phyloP scores from a whole-genome alignment of 2,797 vertebrate species.

The Sebastes iracundus region DNA sequence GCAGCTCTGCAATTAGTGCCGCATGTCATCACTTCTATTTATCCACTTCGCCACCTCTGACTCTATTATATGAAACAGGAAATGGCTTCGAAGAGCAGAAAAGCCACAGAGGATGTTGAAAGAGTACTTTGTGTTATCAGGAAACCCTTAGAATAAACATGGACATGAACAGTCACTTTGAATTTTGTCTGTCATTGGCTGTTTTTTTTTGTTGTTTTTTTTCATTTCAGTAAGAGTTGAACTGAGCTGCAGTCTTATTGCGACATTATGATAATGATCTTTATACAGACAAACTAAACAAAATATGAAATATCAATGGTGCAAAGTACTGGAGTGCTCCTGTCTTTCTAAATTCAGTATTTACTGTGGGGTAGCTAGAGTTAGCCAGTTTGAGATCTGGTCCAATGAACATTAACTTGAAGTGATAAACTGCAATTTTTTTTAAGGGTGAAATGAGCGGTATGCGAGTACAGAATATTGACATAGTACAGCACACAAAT shows the following conservation, averaged over 20 bases:
- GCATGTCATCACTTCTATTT: not conserved
- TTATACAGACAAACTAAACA: not conserved
- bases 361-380: too few species aligned
- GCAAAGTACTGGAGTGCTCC: not conserved
- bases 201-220: not conserved
- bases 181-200: not conserved
- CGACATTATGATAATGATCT: not conserved
- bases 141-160: not conserved
- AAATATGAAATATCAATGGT: not conserved
- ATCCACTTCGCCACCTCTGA: not conserved
- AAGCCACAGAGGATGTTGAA: constrained; percentile 6
- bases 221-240: not conserved
- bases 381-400: too few species aligned
- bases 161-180: not conserved
- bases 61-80: constrained; percentile 6
- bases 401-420: not conserved
- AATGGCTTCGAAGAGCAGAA: constrained; percentile 18
- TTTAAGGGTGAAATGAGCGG: not conserved
- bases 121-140: not conserved
- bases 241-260: not conserved
- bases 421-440: not conserved
- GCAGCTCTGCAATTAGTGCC: not conserved
- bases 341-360: not conserved
- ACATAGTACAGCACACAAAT: not conserved
- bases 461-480: not conserved